Base-by-base conservation (phyloP, 2,888 invertebrate species). In the Platycheirus albimanus region DNA sequence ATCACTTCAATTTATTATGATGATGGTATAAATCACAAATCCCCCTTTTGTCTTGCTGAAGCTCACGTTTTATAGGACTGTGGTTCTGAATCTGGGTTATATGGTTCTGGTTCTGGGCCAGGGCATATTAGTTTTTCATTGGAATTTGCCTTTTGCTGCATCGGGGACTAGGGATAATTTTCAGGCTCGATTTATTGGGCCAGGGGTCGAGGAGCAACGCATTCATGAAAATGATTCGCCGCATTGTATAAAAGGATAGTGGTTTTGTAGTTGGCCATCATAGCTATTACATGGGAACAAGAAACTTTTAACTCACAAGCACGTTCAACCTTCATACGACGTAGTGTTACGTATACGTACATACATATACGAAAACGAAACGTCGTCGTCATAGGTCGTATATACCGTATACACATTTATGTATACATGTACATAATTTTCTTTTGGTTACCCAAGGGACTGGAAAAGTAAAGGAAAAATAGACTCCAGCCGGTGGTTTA, bases 1-100 rank as follows among this genome's bases (percentile, higher is more conserved):
- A 90, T 90, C 89, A 89, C 85, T 87, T 87, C 87, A 90, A 89
- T 89, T 89, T 89, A 89, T 90, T 89, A 89, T 90, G 89, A 90
- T 89, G 88, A 90, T 87, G 87, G 86, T 85, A 89, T 89, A 89
- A 90, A 89, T 89, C 89, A 87, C 85, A 86, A 71, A 83, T 72
- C 63, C 67, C 66, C 61, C 81, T 78, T 83, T 83, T 83, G 75
- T 75, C 75, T 61, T 67, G 66, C 66, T n/a, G n/a, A n/a, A n/a
- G n/a, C n/a, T 61, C 71, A 76, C 76, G 76, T 71, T 71, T 71
- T 76, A 66, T 71, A 61, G 30, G 75, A 61, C n/a, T n/a, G n/a
- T n/a, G n/a, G n/a, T n/a, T n/a, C n/a, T n/a, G n/a, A n/a, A n/a
- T n/a, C n/a, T n/a, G n/a, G n/a, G n/a, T n/a, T n/a, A n/a, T n/a